Evolutionary conservation across 2,797 vertebrate genomes (phyloP), one percentile per base, ranked within the genome.

Genomic region (Gastrophryne carolinensis): DNA sequence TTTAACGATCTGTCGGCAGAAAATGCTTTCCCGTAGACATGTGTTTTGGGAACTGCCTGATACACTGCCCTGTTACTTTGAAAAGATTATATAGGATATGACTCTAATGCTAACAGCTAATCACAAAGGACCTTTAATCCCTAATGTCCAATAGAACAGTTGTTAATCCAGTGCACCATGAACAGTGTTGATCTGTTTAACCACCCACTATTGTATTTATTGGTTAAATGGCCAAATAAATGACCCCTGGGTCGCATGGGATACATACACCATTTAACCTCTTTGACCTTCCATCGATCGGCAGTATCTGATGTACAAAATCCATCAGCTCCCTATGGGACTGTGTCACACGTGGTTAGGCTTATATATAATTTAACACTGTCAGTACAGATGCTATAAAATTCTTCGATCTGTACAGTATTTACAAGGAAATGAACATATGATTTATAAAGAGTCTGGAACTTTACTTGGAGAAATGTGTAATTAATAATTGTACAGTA

Each of bases 231-330:
- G 85, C 85, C 82, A 75, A 84, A 90, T 86, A 84, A 87, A 64
- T 78, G 75, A 78, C 75, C 75, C 67, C 75, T 58, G 82, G 89
- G 88, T 89, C 88, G 87, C 83, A 87, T 87, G 87, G 86, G 88
- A 90, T 80, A 86, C 80, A 79, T 80, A 83, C 78, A 86, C 85
- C 75, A 85, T 91, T 91, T 91, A 90, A 91, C 90, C 88, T 81
- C 72, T 78, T 54, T 81, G 81, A 85, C 86, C 84, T 83, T 78
- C 80, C 81, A 72, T 82, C 79, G 77, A 83, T 84, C 80, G 82
- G 82, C 10, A 24, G 67, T 75, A 78, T 66, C 83, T 79, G 73
- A 80, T 50, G 75, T 65, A 78, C 27, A 65, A 52, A 70, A 78
- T 72, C 52, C 52, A 72, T 72, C 75, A 78, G 75, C 68, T 64